Evolutionary conservation across 2,113 vertebrate genomes (phyloP).

Genomic region (Saccopteryx leptura): DNA sequence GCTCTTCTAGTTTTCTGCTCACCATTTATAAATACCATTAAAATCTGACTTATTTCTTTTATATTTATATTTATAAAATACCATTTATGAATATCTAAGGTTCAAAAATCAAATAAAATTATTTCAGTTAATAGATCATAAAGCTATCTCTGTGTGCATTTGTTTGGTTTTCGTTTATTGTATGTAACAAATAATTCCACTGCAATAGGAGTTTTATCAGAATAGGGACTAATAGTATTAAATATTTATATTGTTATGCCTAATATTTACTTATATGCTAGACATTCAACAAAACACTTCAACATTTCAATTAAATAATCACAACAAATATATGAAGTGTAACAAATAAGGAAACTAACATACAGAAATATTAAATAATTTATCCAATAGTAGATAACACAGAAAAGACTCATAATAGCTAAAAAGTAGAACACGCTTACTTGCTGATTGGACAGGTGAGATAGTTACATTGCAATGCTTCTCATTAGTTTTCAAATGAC

Average conservation of each 20-base stretch:
- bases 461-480: background rate
- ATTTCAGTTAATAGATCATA: background rate
- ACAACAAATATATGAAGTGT: background rate
- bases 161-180: background rate
- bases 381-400: background rate
- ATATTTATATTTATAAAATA: background rate
- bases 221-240: background rate
- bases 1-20: background rate
- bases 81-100: background rate
- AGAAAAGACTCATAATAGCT: background rate
- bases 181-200: background rate
- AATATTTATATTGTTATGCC: background rate
- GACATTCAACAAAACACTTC: background rate
- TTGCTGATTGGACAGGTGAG: background rate
- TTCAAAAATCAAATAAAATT: slow-evolving; percentile 17
- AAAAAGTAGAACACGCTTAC: background rate
- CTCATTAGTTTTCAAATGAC: background rate
- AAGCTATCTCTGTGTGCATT: background rate
- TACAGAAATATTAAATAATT: background rate
- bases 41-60: background rate
- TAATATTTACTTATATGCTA: background rate
- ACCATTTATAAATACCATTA: background rate
- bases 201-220: background rate
- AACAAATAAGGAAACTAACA: background rate
- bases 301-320: background rate